phyloP scores from a whole-genome alignment of 1,140 invertebrate genomes.

The Bombyx mori region ASM3026992v2 NC_085123.1:820501-821000 shows the following conservation, averaged over 20 bases:
- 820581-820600: constrained; percentile 75
- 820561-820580: constrained; percentile 75
- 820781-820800: no score
- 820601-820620: constrained; percentile 69
- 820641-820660: constrained; percentile 73
- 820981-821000: no score
- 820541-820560: constrained; percentile 78
- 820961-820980: no score
- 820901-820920: no score
- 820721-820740: constrained; percentile 5
- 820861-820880: no score
- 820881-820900: no score
- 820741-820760: neutral
- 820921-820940: no score
- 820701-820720: constrained; percentile 28
- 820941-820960: no score
- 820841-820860: no score
- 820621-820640: constrained; percentile 72
- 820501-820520: constrained; percentile 65
- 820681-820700: constrained; percentile 61
- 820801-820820: no score
- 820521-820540: constrained; percentile 77
- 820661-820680: constrained; percentile 67
- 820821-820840: no score
- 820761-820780: neutral